A percentile compares a stretch with the other conserved stretches of the same genome.
Evolutionary conservation across 2,888 invertebrate species (phyloP).

Genomic region (Chouioia cunea): DNA sequence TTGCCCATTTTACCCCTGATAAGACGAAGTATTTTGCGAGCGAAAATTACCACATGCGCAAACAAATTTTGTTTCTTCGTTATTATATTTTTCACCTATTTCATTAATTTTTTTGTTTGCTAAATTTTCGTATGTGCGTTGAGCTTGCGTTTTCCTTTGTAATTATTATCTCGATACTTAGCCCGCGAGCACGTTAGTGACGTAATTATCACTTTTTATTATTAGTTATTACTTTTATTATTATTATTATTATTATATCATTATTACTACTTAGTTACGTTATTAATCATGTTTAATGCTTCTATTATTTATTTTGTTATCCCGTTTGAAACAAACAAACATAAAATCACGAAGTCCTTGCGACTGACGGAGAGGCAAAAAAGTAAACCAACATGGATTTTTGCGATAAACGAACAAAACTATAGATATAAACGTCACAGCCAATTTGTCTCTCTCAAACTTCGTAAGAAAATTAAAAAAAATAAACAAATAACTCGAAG

Average conservation of each 20-base stretch:
- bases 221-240: constrained; percentile 55
- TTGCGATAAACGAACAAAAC: too few relatives aligned
- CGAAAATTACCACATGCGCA: constrained; percentile 8
- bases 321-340: constrained; percentile 54
- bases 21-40: constrained; percentile 12
- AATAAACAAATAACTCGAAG: background rate
- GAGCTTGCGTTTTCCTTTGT: constrained; percentile 59
- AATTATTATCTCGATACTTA: constrained; percentile 61
- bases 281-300: constrained; percentile 68
- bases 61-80: background rate
- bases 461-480: constrained; percentile 9
- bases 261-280: constrained; percentile 65
- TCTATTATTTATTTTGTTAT: constrained; percentile 70
- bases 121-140: constrained; percentile 1
- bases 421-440: background rate
- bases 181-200: constrained; percentile 57
- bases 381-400: too few relatives aligned
- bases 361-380: constrained; percentile 24
- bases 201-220: constrained; percentile 54
- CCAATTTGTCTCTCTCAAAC: constrained; percentile 37
- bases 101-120: background rate
- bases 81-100: background rate
- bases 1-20: constrained; percentile 51
- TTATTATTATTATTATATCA: constrained; percentile 55
- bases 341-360: constrained; percentile 48